Evolutionary conservation across 2,888 invertebrate species (phyloP), one percentile per base, ranked within the genome.

Genomic region (Lasioglossum lativentre): DNA sequence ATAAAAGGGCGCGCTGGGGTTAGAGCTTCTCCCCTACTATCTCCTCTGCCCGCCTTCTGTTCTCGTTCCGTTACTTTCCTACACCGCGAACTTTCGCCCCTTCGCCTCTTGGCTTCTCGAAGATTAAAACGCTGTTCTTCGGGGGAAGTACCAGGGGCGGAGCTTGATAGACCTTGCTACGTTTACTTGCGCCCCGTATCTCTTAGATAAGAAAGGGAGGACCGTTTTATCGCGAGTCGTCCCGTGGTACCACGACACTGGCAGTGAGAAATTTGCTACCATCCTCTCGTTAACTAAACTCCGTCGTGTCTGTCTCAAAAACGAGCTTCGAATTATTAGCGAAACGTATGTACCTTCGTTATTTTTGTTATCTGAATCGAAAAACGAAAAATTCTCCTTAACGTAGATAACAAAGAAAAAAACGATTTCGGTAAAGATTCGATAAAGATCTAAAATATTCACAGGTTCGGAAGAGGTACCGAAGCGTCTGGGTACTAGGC

Each of bases 1-100:
- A 93, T 91, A 93, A 93, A 93, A 91, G 91, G 82, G 82, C 81
- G 73, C 80, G 47, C 70, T 47, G 82, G 83, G 83, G 85, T 75
- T 73, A 73, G 77, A 83, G 87, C 89, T 81, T 89, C 45, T 40
- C 47, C 63, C 56, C 66, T 66, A 14, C 6, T 27, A 45, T 70
- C 34, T 34, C 66, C 72, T 34, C n/a, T n/a, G 30, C 75, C 74
- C 38, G 3, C n/a, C 75, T 47, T 75, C 38, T 42, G n/a, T 68
- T 63, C 80, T 63, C 38, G 75, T 80, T 75, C 70, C 78, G 78
- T 80, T 80, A 78, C 77, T 78, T 74, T 78, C 73, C 40, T 72
- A 38, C 23, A 80, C 71, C 78, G 68, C 71, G 77, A 80, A 86
- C 76, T 80, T 81, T 81, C 63, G 76, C 73, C 75, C 79, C 80